Evolutionary conservation across 2,797 vertebrate species (phyloP).

Genomic region (Epinephelus coioides): DNA sequence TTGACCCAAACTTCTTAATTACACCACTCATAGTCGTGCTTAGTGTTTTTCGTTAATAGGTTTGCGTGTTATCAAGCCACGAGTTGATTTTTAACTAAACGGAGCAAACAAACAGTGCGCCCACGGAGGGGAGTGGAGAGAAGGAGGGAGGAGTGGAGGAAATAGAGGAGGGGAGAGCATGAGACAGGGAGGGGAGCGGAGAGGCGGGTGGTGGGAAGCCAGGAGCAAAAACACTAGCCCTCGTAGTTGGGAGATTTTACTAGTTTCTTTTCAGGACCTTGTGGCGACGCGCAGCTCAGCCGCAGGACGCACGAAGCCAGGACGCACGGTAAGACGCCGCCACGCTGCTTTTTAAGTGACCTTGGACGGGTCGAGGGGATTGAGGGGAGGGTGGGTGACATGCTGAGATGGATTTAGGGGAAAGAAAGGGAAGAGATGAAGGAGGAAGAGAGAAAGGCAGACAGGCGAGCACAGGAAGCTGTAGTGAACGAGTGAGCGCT

Average conservation of each 20-base stretch:
- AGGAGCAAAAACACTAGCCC: slow-evolving; percentile 53
- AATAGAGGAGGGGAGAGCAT: slow-evolving; percentile 27
- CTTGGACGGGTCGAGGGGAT: slow-evolving; percentile 1
- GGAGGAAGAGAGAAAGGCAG: slow-evolving; percentile 37
- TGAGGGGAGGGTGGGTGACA: not conserved
- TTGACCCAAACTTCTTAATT: too few species aligned
- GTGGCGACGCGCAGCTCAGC: not conserved
- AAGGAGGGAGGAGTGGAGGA: slow-evolving; percentile 44
- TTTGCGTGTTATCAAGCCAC: slow-evolving; percentile 18
- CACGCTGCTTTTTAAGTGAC: not conserved
- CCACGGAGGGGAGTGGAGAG: not conserved
- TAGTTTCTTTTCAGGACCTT: not conserved
- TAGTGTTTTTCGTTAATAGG: not conserved
- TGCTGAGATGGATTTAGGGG: not conserved
- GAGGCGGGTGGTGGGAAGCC: slow-evolving; percentile 23
- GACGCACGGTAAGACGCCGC: slow-evolving; percentile 59
- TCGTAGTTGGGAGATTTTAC: slow-evolving; percentile 19
- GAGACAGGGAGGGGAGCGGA: slow-evolving; percentile 38
- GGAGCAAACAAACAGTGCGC: not conserved
- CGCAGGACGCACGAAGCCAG: slow-evolving; percentile 20
- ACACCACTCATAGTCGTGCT: too few species aligned
- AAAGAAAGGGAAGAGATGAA: slow-evolving; percentile 4
- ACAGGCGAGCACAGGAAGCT: slow-evolving; percentile 35
- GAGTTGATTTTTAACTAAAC: not conserved
- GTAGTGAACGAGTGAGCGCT: not conserved